phyloP scores from a whole-genome alignment of 2,888 invertebrate species.

The Drosophila testacea region DNA sequence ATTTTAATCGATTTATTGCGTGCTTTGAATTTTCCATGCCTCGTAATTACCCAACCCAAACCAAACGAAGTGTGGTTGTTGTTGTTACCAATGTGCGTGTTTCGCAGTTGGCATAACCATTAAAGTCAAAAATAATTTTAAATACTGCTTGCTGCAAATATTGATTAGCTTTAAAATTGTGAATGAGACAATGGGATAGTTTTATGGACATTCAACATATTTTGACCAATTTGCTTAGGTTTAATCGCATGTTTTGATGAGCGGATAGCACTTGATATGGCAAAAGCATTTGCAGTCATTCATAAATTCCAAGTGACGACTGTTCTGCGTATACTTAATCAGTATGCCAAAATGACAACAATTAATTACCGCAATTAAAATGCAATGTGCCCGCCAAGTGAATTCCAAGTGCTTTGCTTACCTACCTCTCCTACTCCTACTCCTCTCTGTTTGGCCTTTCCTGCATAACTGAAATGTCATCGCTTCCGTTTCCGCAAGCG shows the following conservation, averaged over 20 bases:
- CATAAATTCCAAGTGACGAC: constrained; percentile 32
- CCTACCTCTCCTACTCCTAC: neutral
- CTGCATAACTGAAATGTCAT: constrained; percentile 21
- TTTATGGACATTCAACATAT: constrained; percentile 9
- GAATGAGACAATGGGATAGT: constrained; percentile 23
- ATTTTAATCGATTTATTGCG: constrained; percentile 79
- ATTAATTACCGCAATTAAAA: constrained; percentile 77
- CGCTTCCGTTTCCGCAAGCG: constrained; percentile 45
- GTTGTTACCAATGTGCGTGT: constrained; percentile 42
- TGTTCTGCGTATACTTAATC: constrained; percentile 20
- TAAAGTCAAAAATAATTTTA: constrained; percentile 70
- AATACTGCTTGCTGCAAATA: constrained; percentile 46
- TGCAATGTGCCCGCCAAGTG: constrained; percentile 64
- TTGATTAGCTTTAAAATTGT: constrained; percentile 65
- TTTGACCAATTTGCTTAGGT: constrained; percentile 26
- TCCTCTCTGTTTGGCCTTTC: neutral
- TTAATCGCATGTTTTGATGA: constrained; percentile 47
- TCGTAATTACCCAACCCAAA: constrained; percentile 56
- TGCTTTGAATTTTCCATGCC: constrained; percentile 63
- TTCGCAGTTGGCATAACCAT: constrained; percentile 39
- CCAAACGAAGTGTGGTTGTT: constrained; percentile 3
- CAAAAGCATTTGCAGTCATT: constrained; percentile 54
- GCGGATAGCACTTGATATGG: constrained; percentile 25
- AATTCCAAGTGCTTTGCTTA: constrained; percentile 35
- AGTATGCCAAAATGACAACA: constrained; percentile 40